Percentiles rank a stretch among this genome's conserved stretches.
phyloP scores from a whole-genome alignment of 2,113 vertebrate species.

The Tyto alba region DNA sequence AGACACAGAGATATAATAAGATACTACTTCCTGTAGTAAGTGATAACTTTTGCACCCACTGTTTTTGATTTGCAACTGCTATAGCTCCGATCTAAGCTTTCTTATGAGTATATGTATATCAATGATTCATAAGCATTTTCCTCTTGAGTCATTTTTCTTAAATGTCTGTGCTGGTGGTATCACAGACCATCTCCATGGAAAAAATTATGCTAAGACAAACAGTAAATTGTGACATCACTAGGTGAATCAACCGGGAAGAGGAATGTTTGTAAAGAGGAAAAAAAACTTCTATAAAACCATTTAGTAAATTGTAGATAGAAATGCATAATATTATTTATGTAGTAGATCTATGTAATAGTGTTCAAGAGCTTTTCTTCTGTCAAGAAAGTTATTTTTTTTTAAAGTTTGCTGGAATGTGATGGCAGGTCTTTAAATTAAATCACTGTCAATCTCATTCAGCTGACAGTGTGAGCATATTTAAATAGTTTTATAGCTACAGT shows the following conservation, averaged over 20 bases:
- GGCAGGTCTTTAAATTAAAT: background rate
- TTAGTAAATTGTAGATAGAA: background rate
- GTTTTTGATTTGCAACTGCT: background rate
- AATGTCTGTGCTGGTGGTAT: background rate
- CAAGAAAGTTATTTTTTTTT: background rate
- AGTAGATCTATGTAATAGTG: background rate
- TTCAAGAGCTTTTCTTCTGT: background rate
- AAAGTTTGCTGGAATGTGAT: background rate
- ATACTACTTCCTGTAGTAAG: background rate
- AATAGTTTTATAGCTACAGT: slow-evolving; percentile 1
- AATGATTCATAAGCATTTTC: background rate
- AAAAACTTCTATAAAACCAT: background rate
- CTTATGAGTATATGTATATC: background rate
- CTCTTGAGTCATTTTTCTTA: background rate
- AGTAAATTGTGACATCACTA: background rate
- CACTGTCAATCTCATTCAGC: background rate
- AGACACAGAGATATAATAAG: background rate
- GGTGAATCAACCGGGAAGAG: background rate
- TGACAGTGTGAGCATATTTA: slow-evolving; percentile 9
- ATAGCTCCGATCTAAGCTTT: background rate
- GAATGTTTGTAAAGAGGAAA: background rate
- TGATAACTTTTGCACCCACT: background rate
- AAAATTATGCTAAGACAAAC: background rate
- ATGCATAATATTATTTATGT: background rate
- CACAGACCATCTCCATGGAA: background rate